A percentile compares a stretch with the other conserved stretches of the same genome.
phyloP scores from a whole-genome alignment of 2,888 invertebrate genomes.

The Eupithecia vulgata region DNA sequence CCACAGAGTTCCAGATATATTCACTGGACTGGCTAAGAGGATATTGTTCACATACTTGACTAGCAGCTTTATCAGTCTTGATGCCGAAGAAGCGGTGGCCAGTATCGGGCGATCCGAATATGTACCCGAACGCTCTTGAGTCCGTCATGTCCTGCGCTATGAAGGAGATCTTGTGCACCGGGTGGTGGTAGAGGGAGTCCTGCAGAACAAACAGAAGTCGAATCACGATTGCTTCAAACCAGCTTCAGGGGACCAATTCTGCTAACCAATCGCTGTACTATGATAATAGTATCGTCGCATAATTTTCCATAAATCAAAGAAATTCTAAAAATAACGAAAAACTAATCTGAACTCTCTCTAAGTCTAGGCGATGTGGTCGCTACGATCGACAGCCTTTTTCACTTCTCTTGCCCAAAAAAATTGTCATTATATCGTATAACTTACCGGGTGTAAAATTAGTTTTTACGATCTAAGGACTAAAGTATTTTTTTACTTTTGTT shows the following conservation, averaged over 20 bases:
- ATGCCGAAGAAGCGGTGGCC: conserved; percentile 99
- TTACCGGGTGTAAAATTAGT: too few relatives aligned
- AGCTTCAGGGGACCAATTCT: not conserved
- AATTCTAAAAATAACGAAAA: too few relatives aligned
- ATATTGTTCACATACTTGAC: conserved; percentile 86
- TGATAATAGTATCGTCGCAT: too few relatives aligned
- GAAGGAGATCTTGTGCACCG: conserved; percentile 99
- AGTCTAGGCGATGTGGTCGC: too few relatives aligned
- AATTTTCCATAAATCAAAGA: too few relatives aligned
- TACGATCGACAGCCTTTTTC: too few relatives aligned
- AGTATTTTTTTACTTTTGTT: too few relatives aligned
- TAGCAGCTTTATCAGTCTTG: conserved; percentile 99
- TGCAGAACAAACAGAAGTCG: conserved; percentile 60
- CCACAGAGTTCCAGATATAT: not conserved
- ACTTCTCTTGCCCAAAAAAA: too few relatives aligned
- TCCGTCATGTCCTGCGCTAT: conserved; percentile 99
- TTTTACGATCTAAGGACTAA: too few relatives aligned
- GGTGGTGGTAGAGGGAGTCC: conserved; percentile 98
- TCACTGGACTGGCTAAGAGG: not conserved
- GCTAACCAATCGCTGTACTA: too few relatives aligned
- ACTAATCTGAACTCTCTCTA: too few relatives aligned
- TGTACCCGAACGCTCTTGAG: conserved; percentile 98
- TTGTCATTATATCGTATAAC: too few relatives aligned
- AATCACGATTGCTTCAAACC: not conserved
- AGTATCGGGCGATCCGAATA: conserved; percentile 97